Evolutionary conservation across 2,113 vertebrate genomes (phyloP).

Genomic region (Scomber colias): DNA sequence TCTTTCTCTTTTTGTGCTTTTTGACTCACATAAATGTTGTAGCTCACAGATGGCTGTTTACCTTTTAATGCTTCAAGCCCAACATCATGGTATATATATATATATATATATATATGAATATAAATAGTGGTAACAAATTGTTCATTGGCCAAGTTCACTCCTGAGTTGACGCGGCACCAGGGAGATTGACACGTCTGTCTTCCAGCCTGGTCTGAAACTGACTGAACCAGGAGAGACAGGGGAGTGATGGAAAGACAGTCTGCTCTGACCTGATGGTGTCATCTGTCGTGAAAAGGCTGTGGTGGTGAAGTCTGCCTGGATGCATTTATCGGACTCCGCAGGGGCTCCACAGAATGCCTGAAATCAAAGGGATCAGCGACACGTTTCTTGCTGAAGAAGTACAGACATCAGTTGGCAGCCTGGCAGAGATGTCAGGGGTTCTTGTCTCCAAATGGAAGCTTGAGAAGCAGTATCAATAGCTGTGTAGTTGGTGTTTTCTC

Average conservation of each 20-base stretch:
- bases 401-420: slow-evolving; percentile 48
- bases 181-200: slow-evolving; percentile 56
- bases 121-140: slow-evolving; percentile 40
- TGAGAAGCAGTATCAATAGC: slow-evolving; percentile 14
- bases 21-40: not conserved
- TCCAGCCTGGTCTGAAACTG: slow-evolving; percentile 55
- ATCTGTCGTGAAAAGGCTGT: slow-evolving; percentile 63
- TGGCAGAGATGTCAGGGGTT: slow-evolving; percentile 41
- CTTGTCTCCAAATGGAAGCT: slow-evolving; percentile 29
- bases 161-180: slow-evolving; percentile 53
- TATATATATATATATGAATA: slow-evolving; percentile 24
- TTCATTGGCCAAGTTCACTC: slow-evolving; percentile 28
- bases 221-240: slow-evolving; percentile 26
- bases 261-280: slow-evolving; percentile 67
- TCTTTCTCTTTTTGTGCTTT: too few relatives aligned
- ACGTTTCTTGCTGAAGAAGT: slow-evolving; percentile 41
- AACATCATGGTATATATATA: slow-evolving; percentile 38
- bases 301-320: slow-evolving; percentile 11
- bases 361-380: slow-evolving; percentile 40
- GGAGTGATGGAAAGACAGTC: slow-evolving; percentile 57
- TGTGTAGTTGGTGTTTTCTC: slow-evolving; percentile 20
- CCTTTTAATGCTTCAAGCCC: not conserved
- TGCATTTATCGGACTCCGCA: slow-evolving; percentile 41
- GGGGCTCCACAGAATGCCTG: slow-evolving; percentile 26
- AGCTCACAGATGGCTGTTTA: not conserved